phyloP scores from a whole-genome alignment of 35 echinoderm and acorn worm species.

The Stichopus chloronotus region DNA sequence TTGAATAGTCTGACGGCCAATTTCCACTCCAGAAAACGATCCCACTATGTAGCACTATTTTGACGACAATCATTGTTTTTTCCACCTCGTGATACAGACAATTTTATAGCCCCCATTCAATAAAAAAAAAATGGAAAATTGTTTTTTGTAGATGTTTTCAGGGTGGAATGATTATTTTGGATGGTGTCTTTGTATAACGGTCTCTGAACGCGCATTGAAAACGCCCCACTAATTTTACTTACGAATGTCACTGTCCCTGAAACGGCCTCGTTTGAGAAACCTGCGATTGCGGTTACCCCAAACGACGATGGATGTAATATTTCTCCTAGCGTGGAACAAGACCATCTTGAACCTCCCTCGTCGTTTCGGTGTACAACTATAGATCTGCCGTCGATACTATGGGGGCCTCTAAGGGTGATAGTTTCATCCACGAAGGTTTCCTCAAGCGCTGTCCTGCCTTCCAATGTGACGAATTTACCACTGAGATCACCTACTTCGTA shows the following conservation, averaged over 20 bases:
- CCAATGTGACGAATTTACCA: constrained; percentile 80
- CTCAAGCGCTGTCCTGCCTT: constrained; percentile 7
- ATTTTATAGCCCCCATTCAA: no score
- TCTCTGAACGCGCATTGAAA: no score
- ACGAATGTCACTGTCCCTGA: constrained; percentile 46
- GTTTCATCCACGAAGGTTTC: constrained; percentile 67
- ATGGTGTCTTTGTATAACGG: no score
- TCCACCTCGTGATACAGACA: no score
- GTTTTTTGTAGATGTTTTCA: no score
- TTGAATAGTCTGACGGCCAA: no score
- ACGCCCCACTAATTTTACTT: constrained; percentile 10
- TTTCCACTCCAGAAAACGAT: no score
- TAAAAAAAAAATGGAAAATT: no score
- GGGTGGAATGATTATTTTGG: no score
- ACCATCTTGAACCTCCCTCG: constrained; percentile 74
- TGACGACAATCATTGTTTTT: no score
- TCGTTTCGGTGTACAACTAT: constrained; percentile 82
- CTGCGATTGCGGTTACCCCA: constrained; percentile 58
- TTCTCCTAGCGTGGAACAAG: constrained; percentile 69
- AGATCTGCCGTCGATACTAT: constrained; percentile 74
- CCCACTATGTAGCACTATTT: no score
- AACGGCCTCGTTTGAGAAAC: constrained; percentile 10
- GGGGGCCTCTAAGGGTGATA: constrained; percentile 70
- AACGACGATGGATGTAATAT: constrained; percentile 49
- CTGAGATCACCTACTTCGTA: constrained; percentile 95